phyloP scores from a whole-genome alignment of 1,140 invertebrate genomes.

The Anoplophora glabripennis region DNA sequence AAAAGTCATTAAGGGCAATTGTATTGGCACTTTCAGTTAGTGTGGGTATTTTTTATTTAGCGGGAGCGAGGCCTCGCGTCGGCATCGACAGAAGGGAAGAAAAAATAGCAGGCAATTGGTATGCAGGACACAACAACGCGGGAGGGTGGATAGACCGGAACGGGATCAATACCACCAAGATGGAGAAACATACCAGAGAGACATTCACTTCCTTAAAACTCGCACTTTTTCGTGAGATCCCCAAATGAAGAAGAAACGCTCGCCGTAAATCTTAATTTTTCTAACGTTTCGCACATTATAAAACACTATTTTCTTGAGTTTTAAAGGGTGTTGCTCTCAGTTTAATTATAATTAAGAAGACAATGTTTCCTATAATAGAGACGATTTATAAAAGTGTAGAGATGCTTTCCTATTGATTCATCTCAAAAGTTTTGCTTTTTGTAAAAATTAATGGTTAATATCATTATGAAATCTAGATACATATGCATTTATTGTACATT shows the following conservation, averaged over 20 bases:
- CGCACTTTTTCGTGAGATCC: neutral
- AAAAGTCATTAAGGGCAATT: slow-evolving; percentile 19
- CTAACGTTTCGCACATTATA: no score
- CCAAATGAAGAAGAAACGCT: neutral
- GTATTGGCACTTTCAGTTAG: slow-evolving; percentile 31
- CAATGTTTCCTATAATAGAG: no score
- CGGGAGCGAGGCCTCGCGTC: slow-evolving; percentile 1
- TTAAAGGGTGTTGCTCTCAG: no score
- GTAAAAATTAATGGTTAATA: no score
- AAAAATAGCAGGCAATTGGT: slow-evolving; percentile 48
- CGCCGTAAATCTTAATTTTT: neutral
- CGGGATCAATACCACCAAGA: slow-evolving; percentile 37
- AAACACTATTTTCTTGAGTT: no score
- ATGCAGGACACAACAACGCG: slow-evolving; percentile 41
- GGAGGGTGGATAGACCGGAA: slow-evolving; percentile 34
- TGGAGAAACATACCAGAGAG: slow-evolving; percentile 28
- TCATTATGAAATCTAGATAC: no score
- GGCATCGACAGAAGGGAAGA: slow-evolving; percentile 34
- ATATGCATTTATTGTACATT: no score
- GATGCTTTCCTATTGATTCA: no score
- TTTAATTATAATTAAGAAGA: no score
- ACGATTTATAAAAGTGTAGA: no score
- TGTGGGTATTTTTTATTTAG: slow-evolving; percentile 41
- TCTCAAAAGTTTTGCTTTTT: no score
- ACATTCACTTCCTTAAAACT: slow-evolving; percentile 19